Evolutionary conservation across 1,140 invertebrate genomes (phyloP).

Genomic region (Antheraea pernyi): DNA sequence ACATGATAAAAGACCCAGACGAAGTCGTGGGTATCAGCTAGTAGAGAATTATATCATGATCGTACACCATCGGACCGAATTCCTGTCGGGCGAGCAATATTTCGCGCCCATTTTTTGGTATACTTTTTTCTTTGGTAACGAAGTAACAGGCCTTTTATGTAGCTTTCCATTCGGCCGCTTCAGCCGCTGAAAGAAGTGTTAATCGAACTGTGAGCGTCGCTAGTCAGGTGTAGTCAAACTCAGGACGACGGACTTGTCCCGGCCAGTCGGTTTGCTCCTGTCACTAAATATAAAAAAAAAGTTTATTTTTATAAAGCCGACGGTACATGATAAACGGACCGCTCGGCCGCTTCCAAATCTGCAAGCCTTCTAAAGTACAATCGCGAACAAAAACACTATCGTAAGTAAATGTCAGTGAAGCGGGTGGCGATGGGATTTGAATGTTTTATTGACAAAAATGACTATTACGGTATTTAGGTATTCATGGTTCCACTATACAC

Average conservation of each 20-base stretch:
- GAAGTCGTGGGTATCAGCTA: no score
- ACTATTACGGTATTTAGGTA: no score
- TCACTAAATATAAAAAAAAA: conserved; percentile 59
- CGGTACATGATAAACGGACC: background rate
- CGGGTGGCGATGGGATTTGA: background rate
- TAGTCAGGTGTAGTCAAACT: conserved; percentile 65
- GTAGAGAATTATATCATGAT: conserved; percentile 1
- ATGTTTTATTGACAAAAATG: no score
- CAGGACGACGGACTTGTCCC: conserved; percentile 49
- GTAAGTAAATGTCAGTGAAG: background rate
- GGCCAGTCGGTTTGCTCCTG: conserved; percentile 65
- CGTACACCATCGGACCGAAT: conserved; percentile 20
- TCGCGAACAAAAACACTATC: conserved; percentile 13
- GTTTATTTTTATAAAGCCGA: conserved; percentile 54
- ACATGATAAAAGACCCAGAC: no score
- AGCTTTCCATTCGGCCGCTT: conserved; percentile 66
- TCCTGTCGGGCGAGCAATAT: conserved; percentile 29
- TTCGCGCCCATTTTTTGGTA: conserved; percentile 34
- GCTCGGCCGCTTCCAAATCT: conserved; percentile 21
- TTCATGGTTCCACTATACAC: no score
- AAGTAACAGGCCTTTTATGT: conserved; percentile 73
- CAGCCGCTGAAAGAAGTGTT: conserved; percentile 68
- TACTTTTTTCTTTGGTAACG: conserved; percentile 55
- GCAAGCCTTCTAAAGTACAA: conserved; percentile 24
- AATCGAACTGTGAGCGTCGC: conserved; percentile 60